phyloP scores from a whole-genome alignment of 2,888 invertebrate species.

The Lypha dubia region DNA sequence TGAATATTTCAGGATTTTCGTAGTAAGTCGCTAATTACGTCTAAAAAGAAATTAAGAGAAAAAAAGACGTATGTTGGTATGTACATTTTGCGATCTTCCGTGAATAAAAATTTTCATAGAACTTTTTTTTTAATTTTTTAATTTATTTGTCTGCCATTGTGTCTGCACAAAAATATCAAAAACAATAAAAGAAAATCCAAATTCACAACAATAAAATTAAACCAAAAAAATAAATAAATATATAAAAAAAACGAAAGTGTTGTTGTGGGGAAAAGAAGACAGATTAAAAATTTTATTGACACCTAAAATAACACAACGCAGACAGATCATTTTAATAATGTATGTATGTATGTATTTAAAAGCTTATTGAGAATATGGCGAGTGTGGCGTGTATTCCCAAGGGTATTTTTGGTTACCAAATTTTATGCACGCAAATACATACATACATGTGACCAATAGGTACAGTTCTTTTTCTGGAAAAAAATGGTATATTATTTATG shows the following conservation, averaged over 20 bases:
- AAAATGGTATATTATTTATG: too few species aligned
- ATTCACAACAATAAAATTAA: conserved; percentile 6
- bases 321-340: background rate
- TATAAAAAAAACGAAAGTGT: background rate
- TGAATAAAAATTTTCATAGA: conserved; percentile 20
- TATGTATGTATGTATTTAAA: background rate
- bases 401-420: too few species aligned
- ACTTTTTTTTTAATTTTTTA: background rate
- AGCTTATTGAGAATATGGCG: too few species aligned
- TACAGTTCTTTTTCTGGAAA: too few species aligned
- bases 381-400: too few species aligned
- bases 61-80: too few species aligned
- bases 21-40: conserved; percentile 40
- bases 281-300: conserved; percentile 5
- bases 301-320: background rate
- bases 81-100: conserved; percentile 31
- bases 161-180: conserved; percentile 48
- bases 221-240: background rate
- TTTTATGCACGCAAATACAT: too few species aligned
- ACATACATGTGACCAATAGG: too few species aligned
- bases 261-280: conserved; percentile 30
- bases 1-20: conserved; percentile 18
- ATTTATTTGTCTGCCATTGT: conserved; percentile 58
- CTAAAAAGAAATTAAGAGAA: conserved; percentile 14
- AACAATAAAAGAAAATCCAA: conserved; percentile 26